Percentiles rank a stretch among this genome's conserved stretches.
Conservation (phyloP, 2,797 vertebrate species). For the Cirrhinus mrigala region DNA sequence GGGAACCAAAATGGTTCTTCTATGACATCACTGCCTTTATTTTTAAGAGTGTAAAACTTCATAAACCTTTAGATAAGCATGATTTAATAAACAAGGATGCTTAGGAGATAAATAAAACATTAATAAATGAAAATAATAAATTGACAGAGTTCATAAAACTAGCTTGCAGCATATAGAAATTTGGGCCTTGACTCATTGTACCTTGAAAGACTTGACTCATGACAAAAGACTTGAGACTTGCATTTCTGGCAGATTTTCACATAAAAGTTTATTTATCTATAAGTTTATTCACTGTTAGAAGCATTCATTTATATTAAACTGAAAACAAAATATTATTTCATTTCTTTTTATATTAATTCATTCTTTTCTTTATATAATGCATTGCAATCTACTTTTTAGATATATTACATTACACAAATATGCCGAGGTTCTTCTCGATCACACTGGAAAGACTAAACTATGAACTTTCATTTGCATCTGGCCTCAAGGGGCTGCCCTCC, state of each 20-base stretch:
- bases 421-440: not conserved
- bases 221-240: not conserved
- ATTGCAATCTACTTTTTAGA: not conserved
- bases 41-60: too few relatives aligned
- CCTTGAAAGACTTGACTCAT: not conserved
- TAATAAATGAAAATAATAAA: not conserved
- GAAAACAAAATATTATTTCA: not conserved
- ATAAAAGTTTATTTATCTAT: not conserved
- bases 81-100: too few relatives aligned
- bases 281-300: not conserved
- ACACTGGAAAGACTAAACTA: not conserved
- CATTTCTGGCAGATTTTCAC: not conserved
- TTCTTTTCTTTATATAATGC: not conserved
- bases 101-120: not conserved
- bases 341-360: not conserved
- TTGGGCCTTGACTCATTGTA: too few relatives aligned
- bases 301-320: not conserved
- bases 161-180: not conserved
- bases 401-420: not conserved
- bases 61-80: too few relatives aligned
- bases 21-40: too few relatives aligned
- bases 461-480: slow-evolving; percentile 22
- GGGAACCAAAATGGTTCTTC: too few relatives aligned
- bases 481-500: slow-evolving; percentile 24
- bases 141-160: not conserved